Evolutionary conservation across 2,888 invertebrate genomes (phyloP), one percentile per base, ranked within the genome.

Genomic region (Cheiracanthium punctorium): DNA sequence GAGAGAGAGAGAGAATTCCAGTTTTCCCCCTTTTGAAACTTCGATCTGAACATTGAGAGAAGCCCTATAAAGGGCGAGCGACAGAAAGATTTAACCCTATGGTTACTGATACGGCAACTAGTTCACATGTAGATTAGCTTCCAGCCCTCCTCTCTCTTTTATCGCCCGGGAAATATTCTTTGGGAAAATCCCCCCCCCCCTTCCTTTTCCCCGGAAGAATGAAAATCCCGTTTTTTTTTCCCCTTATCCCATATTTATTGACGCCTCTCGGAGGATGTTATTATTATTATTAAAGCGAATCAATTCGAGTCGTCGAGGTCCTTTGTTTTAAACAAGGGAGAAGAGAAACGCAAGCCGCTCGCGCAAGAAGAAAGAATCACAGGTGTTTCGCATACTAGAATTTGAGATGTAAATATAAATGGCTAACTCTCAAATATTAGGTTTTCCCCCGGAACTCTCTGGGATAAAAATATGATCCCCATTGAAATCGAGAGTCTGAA

Each of bases 31-130:
- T 43, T 65, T 24, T 71, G 20, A 33, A 33, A 72, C 74, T 74
- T 71, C 67, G 17, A 48, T 69, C 74, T 52, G 67, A n/a, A 52
- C 5, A 32, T 30, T 32, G 75, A 29, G 33, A 65, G 64, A 17
- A 70, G 75, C 58, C 69, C 30, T 30, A 67, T 32, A 67, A 67
- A 32, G 67, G 17, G 17, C 32, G 30, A 43, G 32, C 20, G 41
- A 28, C n/a, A 20, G 29, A n/a, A 28, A 76, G 58, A 76, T 67
- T 33, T 37, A 84, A 79, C 69, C 72, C 84, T 84, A 84, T 73
- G 67, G 84, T 67, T 77, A 84, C 72, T 72, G 82, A 84, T 84
- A 84, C 43, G 80, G 74, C 79, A 80, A 74, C 69, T 52, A 48
- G 52, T 48, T 67, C 67, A 24, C 69, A 85, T 85, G 74, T 52